phyloP scores from a whole-genome alignment of 2,888 invertebrate genomes.

The Diachrysia chrysitis region DNA sequence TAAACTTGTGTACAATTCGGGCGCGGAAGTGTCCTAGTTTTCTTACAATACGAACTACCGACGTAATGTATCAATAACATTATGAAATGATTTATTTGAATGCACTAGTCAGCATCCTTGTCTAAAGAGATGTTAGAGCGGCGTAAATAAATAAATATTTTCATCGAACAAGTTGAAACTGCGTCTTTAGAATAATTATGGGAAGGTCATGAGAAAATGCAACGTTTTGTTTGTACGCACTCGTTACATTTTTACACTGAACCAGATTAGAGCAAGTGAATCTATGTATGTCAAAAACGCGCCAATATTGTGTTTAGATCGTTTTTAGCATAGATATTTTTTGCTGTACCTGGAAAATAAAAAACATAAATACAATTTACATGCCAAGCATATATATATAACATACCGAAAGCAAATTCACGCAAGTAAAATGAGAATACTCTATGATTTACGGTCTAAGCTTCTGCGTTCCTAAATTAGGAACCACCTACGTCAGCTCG shows the following conservation, averaged over 20 bases:
- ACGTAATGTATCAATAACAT: slow-evolving; percentile 45
- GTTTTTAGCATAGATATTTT: slow-evolving; percentile 5
- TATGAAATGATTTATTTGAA: slow-evolving; percentile 56
- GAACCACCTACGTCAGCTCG: background rate
- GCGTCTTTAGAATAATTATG: slow-evolving; percentile 12
- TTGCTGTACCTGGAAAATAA: background rate
- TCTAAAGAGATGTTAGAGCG: slow-evolving; percentile 15
- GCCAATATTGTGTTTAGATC: background rate
- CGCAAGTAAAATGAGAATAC: background rate
- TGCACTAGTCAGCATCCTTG: slow-evolving; percentile 55
- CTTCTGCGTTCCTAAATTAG: background rate
- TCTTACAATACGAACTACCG: slow-evolving; percentile 24
- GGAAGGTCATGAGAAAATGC: slow-evolving; percentile 31
- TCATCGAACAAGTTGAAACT: slow-evolving; percentile 21
- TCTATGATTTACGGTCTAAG: background rate
- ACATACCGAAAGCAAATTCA: background rate
- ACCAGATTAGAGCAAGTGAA: slow-evolving; percentile 17
- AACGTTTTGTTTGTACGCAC: slow-evolving; percentile 10
- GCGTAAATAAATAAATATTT: slow-evolving; percentile 40
- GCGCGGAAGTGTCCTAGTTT: slow-evolving; percentile 36
- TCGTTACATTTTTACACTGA: slow-evolving; percentile 16
- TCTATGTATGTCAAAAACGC: background rate
- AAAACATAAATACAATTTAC: background rate
- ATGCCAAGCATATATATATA: background rate
- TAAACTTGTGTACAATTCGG: slow-evolving; percentile 25